Base-by-base conservation (phyloP, 2,888 invertebrate genomes). In the Cephus spinipes region DNA sequence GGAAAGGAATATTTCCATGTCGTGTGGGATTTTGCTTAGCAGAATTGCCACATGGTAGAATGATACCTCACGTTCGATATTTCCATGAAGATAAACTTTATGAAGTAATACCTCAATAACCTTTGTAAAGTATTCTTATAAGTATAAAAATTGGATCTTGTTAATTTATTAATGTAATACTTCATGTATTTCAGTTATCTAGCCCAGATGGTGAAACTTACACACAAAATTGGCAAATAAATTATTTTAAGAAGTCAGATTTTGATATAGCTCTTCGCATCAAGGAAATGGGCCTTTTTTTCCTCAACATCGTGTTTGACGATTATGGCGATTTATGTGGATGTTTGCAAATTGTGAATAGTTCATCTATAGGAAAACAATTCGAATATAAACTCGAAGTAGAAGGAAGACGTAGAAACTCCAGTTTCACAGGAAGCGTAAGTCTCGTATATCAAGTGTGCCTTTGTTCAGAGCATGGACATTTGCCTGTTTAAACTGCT, bases 71-170 rank as follows among this genome's bases (percentile, higher is more conserved):
- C 69, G 32, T 69, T 30, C 69, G 69, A 31, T 69, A n/a, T 32
- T 69, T 31, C 12, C 69, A 69, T 32, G 32, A 69, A 30, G 32
- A 30, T 32, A 30, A 32, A 31, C 32, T 69, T 30, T n/a, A 69
- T 15, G 69, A 73, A 23, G 33, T 73, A 73, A 32, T 69, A 40
- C 36, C 15, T 40, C 36, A 40, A 80, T 76, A 69, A 32, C 73
- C 40, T 79, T 68, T 82, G 80, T 73, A 74, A 40, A 40, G 4
- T 40, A 40, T 15, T 12, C 12, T 12, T 36, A 12, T 36, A 36
- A 36, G 34, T 34, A 34, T 34, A 81, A 69, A 4, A 12, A 76
- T 40, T 40, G 15, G 4, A 40, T 40, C 15, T 40, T 40, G 36
- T 15, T 40, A 40, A 40, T 15, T 40, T 40, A 40, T 40, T 40